These are phyloP conservation scores for Drosophila mimetica DNA, from an alignment of 2,888 invertebrate genomes.

Conservation along the genomic window DNA sequence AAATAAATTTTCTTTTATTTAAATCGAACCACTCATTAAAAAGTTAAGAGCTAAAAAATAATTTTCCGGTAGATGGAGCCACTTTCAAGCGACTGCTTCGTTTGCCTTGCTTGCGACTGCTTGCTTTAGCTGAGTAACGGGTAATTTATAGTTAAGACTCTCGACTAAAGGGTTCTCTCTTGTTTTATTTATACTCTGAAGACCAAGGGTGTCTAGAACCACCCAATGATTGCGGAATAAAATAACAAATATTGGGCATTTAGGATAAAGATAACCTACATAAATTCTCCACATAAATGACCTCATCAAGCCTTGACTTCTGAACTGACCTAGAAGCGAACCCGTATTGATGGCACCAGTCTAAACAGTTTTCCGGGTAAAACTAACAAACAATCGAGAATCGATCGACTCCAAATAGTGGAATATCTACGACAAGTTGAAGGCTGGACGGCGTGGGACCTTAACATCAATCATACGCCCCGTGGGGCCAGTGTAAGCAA, in stretches of 20 bases:
- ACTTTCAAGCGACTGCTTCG: too few species aligned
- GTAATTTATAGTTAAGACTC: too few species aligned
- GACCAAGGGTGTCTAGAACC: too few species aligned
- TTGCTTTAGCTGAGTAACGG: too few species aligned
- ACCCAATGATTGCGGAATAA: background rate
- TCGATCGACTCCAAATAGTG: slow-evolving; percentile 5
- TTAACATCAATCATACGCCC: slow-evolving; percentile 45
- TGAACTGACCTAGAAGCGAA: slow-evolving; percentile 46
- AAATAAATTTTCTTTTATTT: too few species aligned
- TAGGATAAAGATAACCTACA: background rate
- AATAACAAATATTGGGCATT: background rate
- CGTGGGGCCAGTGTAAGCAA: slow-evolving; percentile 10
- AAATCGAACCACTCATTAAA: too few species aligned
- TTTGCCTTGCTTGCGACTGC: too few species aligned
- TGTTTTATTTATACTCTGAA: too few species aligned
- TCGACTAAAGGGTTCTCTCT: too few species aligned
- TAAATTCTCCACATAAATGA: slow-evolving; percentile 10
- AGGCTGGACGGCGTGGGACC: slow-evolving; percentile 28
- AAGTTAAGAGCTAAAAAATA: too few species aligned
- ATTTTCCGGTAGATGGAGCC: too few species aligned
- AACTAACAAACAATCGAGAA: slow-evolving; percentile 27
- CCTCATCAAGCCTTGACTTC: slow-evolving; percentile 39
- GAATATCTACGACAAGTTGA: slow-evolving; percentile 30
- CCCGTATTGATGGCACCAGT: slow-evolving; percentile 48
- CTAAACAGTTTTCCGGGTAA: slow-evolving; percentile 35